These are phyloP conservation scores for Athalia circularis DNA, from an alignment of 2,888 invertebrate species.

Conservation along the genomic window DNA sequence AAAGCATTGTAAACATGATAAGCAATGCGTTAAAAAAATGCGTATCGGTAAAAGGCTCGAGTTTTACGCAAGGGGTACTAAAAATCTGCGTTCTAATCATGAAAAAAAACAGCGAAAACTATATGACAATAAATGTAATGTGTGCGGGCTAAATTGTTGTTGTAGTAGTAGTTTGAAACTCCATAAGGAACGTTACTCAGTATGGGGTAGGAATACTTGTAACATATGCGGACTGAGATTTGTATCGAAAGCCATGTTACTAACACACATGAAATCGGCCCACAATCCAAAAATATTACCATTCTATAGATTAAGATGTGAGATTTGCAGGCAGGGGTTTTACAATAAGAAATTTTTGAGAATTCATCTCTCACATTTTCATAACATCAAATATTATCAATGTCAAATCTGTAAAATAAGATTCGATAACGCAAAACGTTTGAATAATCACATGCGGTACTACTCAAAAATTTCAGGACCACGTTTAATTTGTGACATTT, in stretches of 20 bases:
- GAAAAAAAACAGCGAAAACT: neutral
- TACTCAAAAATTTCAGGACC: conserved; percentile 53
- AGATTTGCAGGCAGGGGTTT: conserved; percentile 60
- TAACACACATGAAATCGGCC: conserved; percentile 51
- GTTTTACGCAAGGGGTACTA: neutral
- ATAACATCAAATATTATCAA: conserved; percentile 45
- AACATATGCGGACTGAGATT: conserved; percentile 55
- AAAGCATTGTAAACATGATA: conserved; percentile 49
- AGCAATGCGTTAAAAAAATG: conserved; percentile 22
- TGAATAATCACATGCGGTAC: conserved; percentile 58
- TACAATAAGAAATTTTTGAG: conserved; percentile 43
- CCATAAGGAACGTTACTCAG: conserved; percentile 13
- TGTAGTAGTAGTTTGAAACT: conserved; percentile 21
- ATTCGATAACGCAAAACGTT: conserved; percentile 55
- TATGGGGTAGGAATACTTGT: conserved; percentile 47
- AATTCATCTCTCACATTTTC: conserved; percentile 60
- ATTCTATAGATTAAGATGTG: conserved; percentile 50
- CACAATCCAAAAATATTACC: conserved; percentile 47
- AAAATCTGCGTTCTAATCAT: too few relatives aligned
- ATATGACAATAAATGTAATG: conserved; percentile 19
- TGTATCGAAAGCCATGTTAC: conserved; percentile 47
- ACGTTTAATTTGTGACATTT: conserved; percentile 51
- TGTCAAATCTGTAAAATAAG: conserved; percentile 57
- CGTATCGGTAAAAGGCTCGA: neutral
- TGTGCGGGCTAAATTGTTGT: conserved; percentile 25